A percentile compares a stretch with the other conserved stretches of the same genome.
Evolutionary conservation across 2,797 vertebrate species (phyloP).

Genomic region (Mus caroli): DNA sequence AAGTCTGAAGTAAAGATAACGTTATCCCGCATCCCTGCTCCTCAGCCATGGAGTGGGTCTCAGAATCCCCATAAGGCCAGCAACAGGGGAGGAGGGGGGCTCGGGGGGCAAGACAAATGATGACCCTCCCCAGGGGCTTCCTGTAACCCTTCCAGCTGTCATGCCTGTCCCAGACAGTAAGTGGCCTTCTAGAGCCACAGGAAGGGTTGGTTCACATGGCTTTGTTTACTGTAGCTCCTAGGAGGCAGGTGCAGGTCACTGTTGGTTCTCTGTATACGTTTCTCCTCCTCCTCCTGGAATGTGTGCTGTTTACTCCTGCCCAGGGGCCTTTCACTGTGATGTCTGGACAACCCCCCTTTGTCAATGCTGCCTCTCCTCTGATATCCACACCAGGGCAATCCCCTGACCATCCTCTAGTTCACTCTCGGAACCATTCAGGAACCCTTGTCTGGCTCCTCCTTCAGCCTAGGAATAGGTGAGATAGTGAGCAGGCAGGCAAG

Average conservation of each 20-base stretch:
- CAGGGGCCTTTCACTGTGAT: background rate
- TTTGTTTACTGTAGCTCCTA: background rate
- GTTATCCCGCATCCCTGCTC: background rate
- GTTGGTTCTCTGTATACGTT: background rate
- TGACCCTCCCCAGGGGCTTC: background rate
- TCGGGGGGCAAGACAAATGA: background rate
- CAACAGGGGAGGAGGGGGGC: no score
- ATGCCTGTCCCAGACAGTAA: background rate
- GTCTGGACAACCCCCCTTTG: background rate
- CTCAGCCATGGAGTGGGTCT: background rate
- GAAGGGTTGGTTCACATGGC: background rate
- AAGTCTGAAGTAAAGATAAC: background rate
- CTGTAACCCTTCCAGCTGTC: background rate
- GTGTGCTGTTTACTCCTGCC: background rate
- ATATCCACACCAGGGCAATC: background rate
- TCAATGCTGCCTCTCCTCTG: background rate
- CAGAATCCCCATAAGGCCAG: background rate
- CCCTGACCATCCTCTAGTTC: background rate
- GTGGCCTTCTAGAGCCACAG: background rate
- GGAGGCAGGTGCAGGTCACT: background rate
- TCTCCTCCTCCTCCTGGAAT: background rate
- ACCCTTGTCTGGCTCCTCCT: background rate
- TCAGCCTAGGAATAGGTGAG: background rate
- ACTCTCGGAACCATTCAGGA: background rate
- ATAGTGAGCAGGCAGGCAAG: background rate